Conservation (phyloP, 1,140 invertebrate species). For the Onthophagus taurus region DNA sequence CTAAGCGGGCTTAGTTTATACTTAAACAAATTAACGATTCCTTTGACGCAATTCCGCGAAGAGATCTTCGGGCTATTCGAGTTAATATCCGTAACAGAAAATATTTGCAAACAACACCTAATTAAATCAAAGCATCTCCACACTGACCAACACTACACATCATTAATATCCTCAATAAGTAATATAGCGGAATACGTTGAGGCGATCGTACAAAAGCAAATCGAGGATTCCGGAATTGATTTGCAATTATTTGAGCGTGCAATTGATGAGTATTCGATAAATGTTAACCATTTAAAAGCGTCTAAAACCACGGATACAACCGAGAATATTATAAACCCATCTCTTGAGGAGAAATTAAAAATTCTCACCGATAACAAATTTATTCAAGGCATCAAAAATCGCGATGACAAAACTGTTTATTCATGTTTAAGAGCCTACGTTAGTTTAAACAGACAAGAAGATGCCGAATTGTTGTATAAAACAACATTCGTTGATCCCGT, state of each 20-base stretch:
- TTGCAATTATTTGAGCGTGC: constrained; percentile 42
- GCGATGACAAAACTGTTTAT: constrained; percentile 45
- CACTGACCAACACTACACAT: too few relatives aligned
- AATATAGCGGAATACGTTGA: too few relatives aligned
- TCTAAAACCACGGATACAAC: constrained; percentile 39
- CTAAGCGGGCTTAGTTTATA: constrained; percentile 30
- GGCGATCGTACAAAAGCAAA: constrained; percentile 20
- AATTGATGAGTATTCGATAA: constrained; percentile 49
- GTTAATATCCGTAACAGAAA: constrained; percentile 21
- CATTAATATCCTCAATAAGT: too few relatives aligned
- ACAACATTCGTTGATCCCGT: constrained; percentile 62
- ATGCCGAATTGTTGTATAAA: constrained; percentile 62
- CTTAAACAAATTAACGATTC: constrained; percentile 27
- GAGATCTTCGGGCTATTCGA: constrained; percentile 27
- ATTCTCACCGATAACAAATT: constrained; percentile 51
- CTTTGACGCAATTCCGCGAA: constrained; percentile 28
- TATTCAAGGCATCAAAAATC: constrained; percentile 46
- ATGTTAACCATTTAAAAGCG: constrained; percentile 55
- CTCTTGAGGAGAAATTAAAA: constrained; percentile 46
- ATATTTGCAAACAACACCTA: constrained; percentile 20
- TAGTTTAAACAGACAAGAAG: constrained; percentile 54
- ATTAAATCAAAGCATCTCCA: too few relatives aligned
- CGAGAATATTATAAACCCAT: constrained; percentile 42
- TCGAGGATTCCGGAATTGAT: constrained; percentile 19
- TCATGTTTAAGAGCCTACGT: constrained; percentile 57